phyloP scores from a whole-genome alignment of 2,113 vertebrate species.

The Alouatta palliata region DNA sequence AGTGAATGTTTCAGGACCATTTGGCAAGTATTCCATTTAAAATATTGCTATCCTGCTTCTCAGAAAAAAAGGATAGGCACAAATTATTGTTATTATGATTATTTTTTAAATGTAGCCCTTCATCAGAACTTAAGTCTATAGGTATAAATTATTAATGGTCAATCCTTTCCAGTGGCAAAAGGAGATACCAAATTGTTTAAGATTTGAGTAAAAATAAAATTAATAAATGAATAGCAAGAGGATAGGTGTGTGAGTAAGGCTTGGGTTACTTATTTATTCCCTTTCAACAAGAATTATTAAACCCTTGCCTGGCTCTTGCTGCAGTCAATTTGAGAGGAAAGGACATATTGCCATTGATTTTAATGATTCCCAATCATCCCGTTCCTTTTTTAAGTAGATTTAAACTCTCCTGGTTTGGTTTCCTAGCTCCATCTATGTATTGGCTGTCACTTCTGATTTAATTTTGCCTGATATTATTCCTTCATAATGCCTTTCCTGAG shows the following conservation, averaged over 20 bases:
- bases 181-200: background rate
- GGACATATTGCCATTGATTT: background rate
- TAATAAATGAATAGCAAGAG: background rate
- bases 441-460: background rate
- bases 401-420: background rate
- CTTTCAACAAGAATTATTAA: background rate
- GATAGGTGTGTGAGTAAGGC: background rate
- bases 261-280: background rate
- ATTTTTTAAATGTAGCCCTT: background rate
- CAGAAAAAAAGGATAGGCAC: background rate
- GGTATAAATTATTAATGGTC: background rate
- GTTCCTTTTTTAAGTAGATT: background rate
- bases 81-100: background rate
- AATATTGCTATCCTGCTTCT: background rate
- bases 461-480: background rate
- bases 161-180: background rate
- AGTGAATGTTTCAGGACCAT: background rate
- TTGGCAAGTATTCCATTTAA: slow-evolving; percentile 17
- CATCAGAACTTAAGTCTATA: background rate
- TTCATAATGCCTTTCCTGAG: background rate
- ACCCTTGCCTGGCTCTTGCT: background rate
- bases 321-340: background rate
- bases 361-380: background rate
- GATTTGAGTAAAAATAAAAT: background rate
- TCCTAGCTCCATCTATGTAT: background rate